A percentile compares a stretch with the other conserved stretches of the same genome.
Evolutionary conservation across 2,113 vertebrate species (phyloP).

Genomic region (Tiliqua scincoides): DNA sequence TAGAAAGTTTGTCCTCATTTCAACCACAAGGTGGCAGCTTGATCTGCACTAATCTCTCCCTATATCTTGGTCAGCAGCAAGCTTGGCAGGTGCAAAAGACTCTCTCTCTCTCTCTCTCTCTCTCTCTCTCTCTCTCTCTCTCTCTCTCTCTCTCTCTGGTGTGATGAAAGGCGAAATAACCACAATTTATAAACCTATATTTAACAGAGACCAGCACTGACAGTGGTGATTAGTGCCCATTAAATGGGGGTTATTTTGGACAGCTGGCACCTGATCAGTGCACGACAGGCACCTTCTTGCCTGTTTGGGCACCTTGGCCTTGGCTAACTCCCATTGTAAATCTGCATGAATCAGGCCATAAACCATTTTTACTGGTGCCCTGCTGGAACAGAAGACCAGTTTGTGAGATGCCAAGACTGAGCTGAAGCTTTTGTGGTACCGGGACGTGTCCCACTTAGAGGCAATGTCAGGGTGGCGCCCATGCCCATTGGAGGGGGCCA

Average conservation of each 20-base stretch:
- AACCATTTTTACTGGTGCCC: constrained; percentile 54
- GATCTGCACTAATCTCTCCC: not conserved
- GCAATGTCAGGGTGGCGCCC: no score
- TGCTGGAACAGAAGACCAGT: not conserved
- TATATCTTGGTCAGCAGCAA: not conserved
- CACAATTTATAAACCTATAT: constrained; percentile 21
- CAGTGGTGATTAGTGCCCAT: constrained; percentile 63
- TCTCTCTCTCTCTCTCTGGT: not conserved
- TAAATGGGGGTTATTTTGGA: constrained; percentile 63
- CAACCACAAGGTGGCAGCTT: constrained; percentile 37
- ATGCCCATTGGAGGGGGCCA: no score
- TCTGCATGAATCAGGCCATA: constrained; percentile 62
- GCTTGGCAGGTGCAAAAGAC: constrained; percentile 7
- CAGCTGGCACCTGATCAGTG: constrained; percentile 53
- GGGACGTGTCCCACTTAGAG: no score
- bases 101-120: not conserved
- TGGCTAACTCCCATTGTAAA: constrained; percentile 54
- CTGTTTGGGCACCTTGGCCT: constrained; percentile 58
- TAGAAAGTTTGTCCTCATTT: not conserved
- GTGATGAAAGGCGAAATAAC: constrained; percentile 58
- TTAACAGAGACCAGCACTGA: constrained; percentile 50
- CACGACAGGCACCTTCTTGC: constrained; percentile 59
- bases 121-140: not conserved
- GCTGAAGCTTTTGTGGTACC: not conserved
- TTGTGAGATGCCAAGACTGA: constrained; percentile 40